Base-by-base conservation (phyloP, 2,888 invertebrate genomes). In the Dioctria linearis region DNA sequence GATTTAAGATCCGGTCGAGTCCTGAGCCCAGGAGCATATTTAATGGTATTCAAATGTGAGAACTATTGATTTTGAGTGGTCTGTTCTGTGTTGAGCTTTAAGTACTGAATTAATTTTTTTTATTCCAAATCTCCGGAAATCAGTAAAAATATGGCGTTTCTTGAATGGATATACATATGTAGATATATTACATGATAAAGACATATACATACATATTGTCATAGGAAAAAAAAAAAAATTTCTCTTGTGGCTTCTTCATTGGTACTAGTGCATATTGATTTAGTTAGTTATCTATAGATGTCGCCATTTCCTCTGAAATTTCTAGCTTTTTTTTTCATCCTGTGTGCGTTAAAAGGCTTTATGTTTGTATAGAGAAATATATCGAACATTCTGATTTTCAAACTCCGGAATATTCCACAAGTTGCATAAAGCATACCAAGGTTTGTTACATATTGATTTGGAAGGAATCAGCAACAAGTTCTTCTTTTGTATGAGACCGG, bases 381-480 rank as follows among this genome's bases (percentile, higher is more conserved):
- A 54, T 11, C 6, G 54, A 54, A 54, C 11, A 0, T 3, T 4
- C 54, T 54, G 37, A 61, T 61, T 57, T 61, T 61, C 61, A n/a
- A 5, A 11, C 8, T 37, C 25, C 66, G 51, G 9, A 3, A 51
- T 4, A 54, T 9, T 49, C 37, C 43, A 51, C 69, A 69, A 39
- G 69, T 51, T 65, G 49, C 37, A 69, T 11, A 54, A 54, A 69
- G 40, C 69, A 37, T 6, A 25, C 51, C 51, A 3, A 25, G 43
- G 40, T 9, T 13, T 5, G 3, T 2, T 25, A 25, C 25, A 25
- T 40, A 69, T 69, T 51, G 69, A 69, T 69, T 25, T 69, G 51
- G 51, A 3, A 25, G 39, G 51, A 69, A 37, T 69, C 51, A 49
- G 69, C 69, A 69, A 69, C 69, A 69, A 69, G 69, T 69, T 69